Evolutionary conservation across 2,888 invertebrate species (phyloP), one percentile per base, ranked within the genome.

Genomic region (Electrophaes corylata): DNA sequence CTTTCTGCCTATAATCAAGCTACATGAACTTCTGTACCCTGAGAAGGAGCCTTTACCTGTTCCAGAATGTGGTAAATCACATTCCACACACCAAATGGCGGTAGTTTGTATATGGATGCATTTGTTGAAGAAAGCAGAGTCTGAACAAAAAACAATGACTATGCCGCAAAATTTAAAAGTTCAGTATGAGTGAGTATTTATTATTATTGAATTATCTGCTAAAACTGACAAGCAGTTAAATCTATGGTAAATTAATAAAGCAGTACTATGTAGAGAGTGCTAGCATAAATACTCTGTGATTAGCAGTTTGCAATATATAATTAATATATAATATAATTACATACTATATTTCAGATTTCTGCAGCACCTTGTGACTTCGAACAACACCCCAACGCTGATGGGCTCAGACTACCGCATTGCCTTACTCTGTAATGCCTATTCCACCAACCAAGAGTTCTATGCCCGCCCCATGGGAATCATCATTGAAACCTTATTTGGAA

Each of bases 81-180:
- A 96, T 57, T 97, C 96, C 73, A 97, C 97, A 5, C 95, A 96
- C 78, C 96, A 96, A 81, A 96, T 98, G 96, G 98, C 99, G 0
- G 96, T 97, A 63, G 97, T 98, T 10, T 98, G 98, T 75, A 98
- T 99, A 79, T 99, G 98, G 98, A 97, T 98, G 81, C 98, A 98
- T 87, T 92, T 99, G 60, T 93, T 98, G 70, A 98, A 97, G 80
- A 99, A 98, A 88, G 98, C 98, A 0, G 96, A 97, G 79, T 93
- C 95, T 1, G 98, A 98, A 78, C 96, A 96, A 74, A 94, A 95
- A 63, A 96, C 95, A 66, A 94, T 97, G 76, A 95, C 95, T 0
- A 94, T 98, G 79, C 97, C 98, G 0, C 94, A 94, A 67, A 95
- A 96, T 40, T 91, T 98, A 8, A 96, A 96, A 86, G 94, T 94